Conservation (phyloP, 2,797 vertebrate genomes). For the Enoplosus armatus region DNA sequence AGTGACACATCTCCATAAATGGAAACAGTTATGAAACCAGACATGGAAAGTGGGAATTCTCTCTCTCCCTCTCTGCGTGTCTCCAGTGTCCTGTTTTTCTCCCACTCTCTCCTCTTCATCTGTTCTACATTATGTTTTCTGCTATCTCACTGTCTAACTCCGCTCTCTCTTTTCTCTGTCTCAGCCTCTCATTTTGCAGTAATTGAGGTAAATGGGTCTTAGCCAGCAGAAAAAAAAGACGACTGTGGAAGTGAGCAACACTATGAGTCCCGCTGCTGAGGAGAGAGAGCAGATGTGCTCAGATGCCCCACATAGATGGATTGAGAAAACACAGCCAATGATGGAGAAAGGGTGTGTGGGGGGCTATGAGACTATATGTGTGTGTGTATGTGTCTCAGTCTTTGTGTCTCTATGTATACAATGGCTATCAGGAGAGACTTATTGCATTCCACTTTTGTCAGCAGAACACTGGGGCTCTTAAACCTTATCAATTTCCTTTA, state of each 20-base stretch:
- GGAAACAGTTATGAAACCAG: conserved; percentile 75
- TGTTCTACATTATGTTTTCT: conserved; percentile 74
- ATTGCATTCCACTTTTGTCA: conserved; percentile 74
- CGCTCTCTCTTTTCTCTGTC: conserved; percentile 51
- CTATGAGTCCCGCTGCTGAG: conserved; percentile 51
- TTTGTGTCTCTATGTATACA: conserved; percentile 56
- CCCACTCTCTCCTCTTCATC: conserved; percentile 68
- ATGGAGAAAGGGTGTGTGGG: conserved; percentile 9
- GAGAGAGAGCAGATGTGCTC: conserved; percentile 69
- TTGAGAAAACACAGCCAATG: conserved; percentile 45
- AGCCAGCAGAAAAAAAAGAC: conserved; percentile 52
- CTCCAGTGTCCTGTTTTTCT: conserved; percentile 63
- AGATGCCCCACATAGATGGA: conserved; percentile 56
- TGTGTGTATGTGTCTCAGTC: conserved; percentile 26
- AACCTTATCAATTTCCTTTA: conserved; percentile 80
- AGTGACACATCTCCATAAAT: conserved; percentile 69
- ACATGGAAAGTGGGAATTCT: conserved; percentile 73
- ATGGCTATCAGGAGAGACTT: conserved; percentile 59
- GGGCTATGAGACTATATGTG: background rate
- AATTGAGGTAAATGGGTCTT: conserved; percentile 70
- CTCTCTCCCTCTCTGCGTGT: conserved; percentile 19
- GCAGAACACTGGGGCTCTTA: conserved; percentile 71
- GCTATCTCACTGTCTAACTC: conserved; percentile 58
- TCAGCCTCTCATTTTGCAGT: conserved; percentile 57
- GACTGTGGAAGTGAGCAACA: conserved; percentile 48